Conservation (phyloP, 2,113 vertebrate genomes). For the Anolis carolinensis region DNA sequence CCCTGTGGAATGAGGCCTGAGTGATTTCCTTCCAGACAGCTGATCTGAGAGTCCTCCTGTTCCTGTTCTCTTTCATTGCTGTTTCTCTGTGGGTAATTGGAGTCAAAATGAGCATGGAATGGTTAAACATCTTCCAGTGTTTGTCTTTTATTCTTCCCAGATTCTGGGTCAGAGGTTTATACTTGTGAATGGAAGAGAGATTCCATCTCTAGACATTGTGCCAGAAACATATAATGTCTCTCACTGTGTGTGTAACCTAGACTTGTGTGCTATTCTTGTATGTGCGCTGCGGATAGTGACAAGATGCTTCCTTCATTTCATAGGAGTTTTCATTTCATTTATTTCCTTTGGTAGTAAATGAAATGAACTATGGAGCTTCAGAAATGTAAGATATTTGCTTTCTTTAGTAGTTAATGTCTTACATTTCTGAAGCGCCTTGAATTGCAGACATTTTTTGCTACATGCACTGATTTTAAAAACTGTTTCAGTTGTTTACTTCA, state of each 20-base stretch:
- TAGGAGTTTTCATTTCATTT: constrained; percentile 24
- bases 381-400: not conserved
- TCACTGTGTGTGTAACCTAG: not conserved
- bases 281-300: not conserved
- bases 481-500: not conserved
- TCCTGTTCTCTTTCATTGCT: constrained; percentile 26
- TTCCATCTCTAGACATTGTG: constrained; percentile 8
- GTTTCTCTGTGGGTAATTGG: constrained; percentile 31
- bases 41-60: constrained; percentile 24
- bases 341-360: not conserved
- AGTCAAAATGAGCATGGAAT: constrained; percentile 23
- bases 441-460: not conserved
- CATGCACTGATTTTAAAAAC: not conserved
- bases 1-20: constrained; percentile 33
- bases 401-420: not conserved
- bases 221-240: not conserved
- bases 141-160: constrained; percentile 2
- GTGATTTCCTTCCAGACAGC: not conserved
- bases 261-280: not conserved
- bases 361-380: too few species aligned
- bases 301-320: constrained; percentile 18
- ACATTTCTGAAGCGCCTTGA: not conserved
- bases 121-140: constrained; percentile 14
- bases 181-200: constrained; percentile 16
- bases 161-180: not conserved